Percentiles rank a stretch among this genome's conserved stretches.
Evolutionary conservation across 1,140 invertebrate species (phyloP).

Genomic region (Condylostylus longicornis): DNA sequence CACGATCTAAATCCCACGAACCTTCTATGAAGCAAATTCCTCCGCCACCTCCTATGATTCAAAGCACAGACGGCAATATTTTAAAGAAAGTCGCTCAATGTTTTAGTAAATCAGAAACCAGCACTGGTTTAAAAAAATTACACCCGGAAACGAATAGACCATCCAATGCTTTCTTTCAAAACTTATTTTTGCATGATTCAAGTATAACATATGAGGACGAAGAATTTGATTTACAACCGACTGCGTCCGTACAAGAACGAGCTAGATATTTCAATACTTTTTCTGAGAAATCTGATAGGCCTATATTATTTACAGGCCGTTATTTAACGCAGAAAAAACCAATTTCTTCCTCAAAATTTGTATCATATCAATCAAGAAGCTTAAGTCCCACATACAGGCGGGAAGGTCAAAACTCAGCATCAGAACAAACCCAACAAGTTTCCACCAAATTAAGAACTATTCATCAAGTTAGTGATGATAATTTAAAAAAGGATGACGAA

Average conservation of each 20-base stretch:
- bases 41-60: constrained; percentile 5
- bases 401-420: constrained; percentile 19
- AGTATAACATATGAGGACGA: background rate
- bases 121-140: background rate
- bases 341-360: constrained; percentile 55
- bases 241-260: constrained; percentile 43
- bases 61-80: constrained; percentile 22
- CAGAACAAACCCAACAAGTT: constrained; percentile 31
- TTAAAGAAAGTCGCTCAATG: constrained; percentile 1
- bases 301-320: constrained; percentile 38
- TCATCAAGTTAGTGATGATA: background rate
- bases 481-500: no score
- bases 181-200: constrained; percentile 33
- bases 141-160: background rate
- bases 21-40: constrained; percentile 11
- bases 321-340: constrained; percentile 53
- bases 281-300: background rate
- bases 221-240: constrained; percentile 30
- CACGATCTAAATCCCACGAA: constrained; percentile 9
- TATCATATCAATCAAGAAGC: constrained; percentile 31
- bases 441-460: constrained; percentile 21
- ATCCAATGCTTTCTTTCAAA: constrained; percentile 50
- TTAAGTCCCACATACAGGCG: constrained; percentile 20
- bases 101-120: no score
- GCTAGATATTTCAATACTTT: constrained; percentile 23